Evolutionary conservation across 2,888 invertebrate species (phyloP).

Genomic region (Eupithecia tripunctaria): DNA sequence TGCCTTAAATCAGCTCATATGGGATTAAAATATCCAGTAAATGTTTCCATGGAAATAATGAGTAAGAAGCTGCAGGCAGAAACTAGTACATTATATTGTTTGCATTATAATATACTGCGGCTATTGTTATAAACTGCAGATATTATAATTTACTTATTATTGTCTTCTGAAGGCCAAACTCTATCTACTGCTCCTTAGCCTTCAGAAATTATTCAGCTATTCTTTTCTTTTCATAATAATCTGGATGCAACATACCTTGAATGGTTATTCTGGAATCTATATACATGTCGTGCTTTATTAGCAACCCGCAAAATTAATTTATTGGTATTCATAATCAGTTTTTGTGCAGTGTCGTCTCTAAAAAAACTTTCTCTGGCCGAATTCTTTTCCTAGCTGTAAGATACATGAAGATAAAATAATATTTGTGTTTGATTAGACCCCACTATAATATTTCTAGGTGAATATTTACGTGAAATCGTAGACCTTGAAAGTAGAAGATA

Average conservation of each 20-base stretch:
- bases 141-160: neutral
- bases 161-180: neutral
- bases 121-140: neutral
- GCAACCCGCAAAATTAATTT: slow-evolving; percentile 51
- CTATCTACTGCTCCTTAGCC: neutral
- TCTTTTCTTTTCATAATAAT: neutral
- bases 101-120: neutral
- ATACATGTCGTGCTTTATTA: slow-evolving; percentile 49
- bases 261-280: slow-evolving; percentile 40
- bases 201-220: neutral
- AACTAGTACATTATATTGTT: neutral
- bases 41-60: neutral
- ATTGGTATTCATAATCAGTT: slow-evolving; percentile 55
- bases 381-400: slow-evolving; percentile 38
- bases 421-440: neutral
- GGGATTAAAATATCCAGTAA: neutral
- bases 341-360: neutral
- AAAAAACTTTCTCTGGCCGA: slow-evolving; percentile 62
- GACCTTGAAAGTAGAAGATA: neutral
- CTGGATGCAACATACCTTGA: slow-evolving; percentile 47
- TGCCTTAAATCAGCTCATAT: too few relatives aligned
- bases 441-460: neutral
- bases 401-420: neutral
- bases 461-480: neutral
- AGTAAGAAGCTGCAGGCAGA: neutral